phyloP scores from a whole-genome alignment of 2,888 invertebrate genomes.

The Tetanocera ferruginea region DNA sequence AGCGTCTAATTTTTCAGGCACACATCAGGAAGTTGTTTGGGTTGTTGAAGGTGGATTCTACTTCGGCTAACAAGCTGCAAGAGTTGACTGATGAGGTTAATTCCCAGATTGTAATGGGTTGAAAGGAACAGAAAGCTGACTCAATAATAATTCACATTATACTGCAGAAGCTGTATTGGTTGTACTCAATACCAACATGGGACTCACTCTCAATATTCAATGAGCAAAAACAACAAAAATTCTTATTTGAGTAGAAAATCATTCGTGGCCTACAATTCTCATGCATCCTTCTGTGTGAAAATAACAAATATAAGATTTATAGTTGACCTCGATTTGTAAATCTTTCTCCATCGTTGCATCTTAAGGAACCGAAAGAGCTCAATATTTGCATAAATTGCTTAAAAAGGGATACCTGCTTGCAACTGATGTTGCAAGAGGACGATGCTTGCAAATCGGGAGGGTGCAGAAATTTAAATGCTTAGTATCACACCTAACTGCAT shows the following conservation, averaged over 20 bases:
- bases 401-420: conserved; percentile 39
- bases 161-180: conserved; percentile 26
- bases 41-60: conserved; percentile 37
- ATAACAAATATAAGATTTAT: conserved; percentile 23
- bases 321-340: conserved; percentile 24
- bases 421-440: too few species aligned
- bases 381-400: conserved; percentile 46
- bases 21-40: conserved; percentile 44
- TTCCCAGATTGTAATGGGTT: conserved; percentile 39
- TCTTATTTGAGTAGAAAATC: conserved; percentile 8
- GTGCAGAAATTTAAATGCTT: conserved; percentile 41
- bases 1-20: conserved; percentile 43
- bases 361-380: conserved; percentile 34
- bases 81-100: conserved; percentile 38
- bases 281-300: conserved; percentile 17
- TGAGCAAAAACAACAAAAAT: not conserved
- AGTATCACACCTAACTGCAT: conserved; percentile 42
- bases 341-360: conserved; percentile 27
- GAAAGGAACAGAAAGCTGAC: conserved; percentile 40
- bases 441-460: conserved; percentile 41
- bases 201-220: conserved; percentile 4
- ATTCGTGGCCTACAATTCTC: not conserved
- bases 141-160: conserved; percentile 37
- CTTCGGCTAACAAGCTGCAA: conserved; percentile 36
- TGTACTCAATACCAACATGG: conserved; percentile 39